A percentile compares a stretch with the other conserved stretches of the same genome.
Evolutionary conservation across 2,797 vertebrate species (phyloP).

Genomic region (Pipistrellus nathusii): DNA sequence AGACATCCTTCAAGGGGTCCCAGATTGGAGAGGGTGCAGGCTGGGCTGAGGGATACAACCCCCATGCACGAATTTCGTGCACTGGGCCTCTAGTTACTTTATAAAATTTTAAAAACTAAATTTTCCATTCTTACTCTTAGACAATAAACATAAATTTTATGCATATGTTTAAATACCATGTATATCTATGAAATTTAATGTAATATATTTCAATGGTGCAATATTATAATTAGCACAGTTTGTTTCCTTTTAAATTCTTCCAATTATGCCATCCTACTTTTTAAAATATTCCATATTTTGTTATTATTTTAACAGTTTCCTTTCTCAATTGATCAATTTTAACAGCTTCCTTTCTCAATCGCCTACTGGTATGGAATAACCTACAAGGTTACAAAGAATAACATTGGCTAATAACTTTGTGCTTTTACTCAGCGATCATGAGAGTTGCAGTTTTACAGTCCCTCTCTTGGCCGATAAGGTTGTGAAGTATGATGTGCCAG

Average conservation of each 20-base stretch:
- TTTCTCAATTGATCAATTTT: neutral
- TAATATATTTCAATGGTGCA: neutral
- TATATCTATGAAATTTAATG: neutral
- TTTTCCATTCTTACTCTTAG: neutral
- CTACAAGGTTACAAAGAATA: neutral
- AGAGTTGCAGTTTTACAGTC: neutral
- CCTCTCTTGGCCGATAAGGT: neutral
- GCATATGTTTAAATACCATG: neutral
- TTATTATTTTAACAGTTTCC: neutral
- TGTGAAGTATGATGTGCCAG: neutral
- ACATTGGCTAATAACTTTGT: neutral
- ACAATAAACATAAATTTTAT: neutral
- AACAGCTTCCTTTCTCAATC: neutral
- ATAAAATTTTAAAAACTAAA: neutral
- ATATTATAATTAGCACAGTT: neutral
- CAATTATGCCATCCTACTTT: neutral
- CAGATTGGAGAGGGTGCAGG: too few relatives aligned
- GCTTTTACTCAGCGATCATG: neutral
- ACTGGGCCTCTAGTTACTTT: neutral
- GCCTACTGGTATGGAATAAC: neutral
- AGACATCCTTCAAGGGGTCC: too few relatives aligned
- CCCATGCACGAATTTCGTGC: too few relatives aligned
- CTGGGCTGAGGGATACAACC: too few relatives aligned
- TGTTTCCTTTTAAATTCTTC: neutral
- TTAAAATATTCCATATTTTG: neutral